Base-by-base conservation (phyloP, 2,797 vertebrate genomes). In the Pteropus rufus region DNA sequence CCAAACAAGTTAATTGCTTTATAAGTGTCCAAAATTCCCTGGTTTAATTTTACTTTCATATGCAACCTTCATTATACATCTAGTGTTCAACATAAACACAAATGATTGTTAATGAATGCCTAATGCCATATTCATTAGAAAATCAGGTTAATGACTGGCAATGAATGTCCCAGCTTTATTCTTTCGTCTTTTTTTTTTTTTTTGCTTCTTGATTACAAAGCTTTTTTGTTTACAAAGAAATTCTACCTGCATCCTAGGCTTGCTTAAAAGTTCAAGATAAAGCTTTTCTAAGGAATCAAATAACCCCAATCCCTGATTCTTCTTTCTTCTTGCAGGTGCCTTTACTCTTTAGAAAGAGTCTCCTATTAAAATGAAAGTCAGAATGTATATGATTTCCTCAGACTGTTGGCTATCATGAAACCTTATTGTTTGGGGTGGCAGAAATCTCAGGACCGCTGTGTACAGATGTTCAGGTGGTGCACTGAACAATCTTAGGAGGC, bases 1-100 rank as follows among this genome's bases (percentile, higher is more conserved):
- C 98, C 98, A 99, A 99, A 99, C 98, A 98, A 99, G 99, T 98
- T 99, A 99, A 99, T 98, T 98, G 98, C 98, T 98, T 98, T 98
- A 97, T 98, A 98, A 99, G 99, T 98, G 98, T 98, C 98, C 96
- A 92, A 98, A 98, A 99, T 99, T 99, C 98, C 98, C 98, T 98
- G 89, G 44, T 98, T 98, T 98, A 98, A 99, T 98, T 97, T 98
- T 98, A 98, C 98, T 98, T 98, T 98, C 98, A 98, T 99, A 98
- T 98, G 98, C 98, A 97, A 97, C 97, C 97, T 98, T 98, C 99
- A 99, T 99, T 99, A 98, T 98, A 98, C 96, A 93, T 93, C 98
- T 97, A 98, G 98, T 98, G 97, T 95, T 98, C 98, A 98, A 98
- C 98, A 98, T 98, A 98, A 98, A 98, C 98, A 98, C 98, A 98